These are phyloP conservation scores for Metaphire vulgaris DNA, from an alignment of 1,140 invertebrate genomes.

Conservation along the genomic window DNA sequence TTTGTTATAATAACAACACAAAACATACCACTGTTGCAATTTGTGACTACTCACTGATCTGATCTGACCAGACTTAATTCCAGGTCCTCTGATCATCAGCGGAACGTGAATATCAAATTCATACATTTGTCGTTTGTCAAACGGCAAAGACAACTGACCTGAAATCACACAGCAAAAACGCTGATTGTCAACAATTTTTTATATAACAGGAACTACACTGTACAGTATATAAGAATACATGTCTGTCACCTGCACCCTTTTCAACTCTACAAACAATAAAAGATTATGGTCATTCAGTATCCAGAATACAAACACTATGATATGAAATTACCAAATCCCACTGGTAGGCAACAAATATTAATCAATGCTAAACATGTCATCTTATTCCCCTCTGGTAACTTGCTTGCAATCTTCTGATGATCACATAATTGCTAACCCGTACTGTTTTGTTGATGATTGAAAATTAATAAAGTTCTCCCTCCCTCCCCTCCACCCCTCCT, in stretches of 20 bases:
- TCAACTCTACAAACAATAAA: not conserved
- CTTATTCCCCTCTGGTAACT: no score
- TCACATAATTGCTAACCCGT: no score
- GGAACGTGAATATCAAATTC: constrained; percentile 79
- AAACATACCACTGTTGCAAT: no score
- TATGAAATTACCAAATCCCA: no score
- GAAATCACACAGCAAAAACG: constrained; percentile 30
- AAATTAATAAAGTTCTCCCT: no score
- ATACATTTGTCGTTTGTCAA: constrained; percentile 81
- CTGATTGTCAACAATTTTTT: not conserved
- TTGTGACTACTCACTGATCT: constrained; percentile 12
- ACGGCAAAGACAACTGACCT: constrained; percentile 78
- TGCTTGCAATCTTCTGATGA: no score
- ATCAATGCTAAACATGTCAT: no score
- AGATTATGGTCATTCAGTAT: constrained; percentile 28
- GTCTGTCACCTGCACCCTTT: not conserved
- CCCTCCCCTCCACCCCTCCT: no score
- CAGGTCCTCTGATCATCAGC: constrained; percentile 69
- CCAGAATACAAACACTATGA: no score
- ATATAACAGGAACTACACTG: not conserved
- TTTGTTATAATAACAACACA: no score
- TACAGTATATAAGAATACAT: not conserved
- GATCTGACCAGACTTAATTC: constrained; percentile 51
- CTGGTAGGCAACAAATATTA: no score
- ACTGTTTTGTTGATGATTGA: no score